Base-by-base conservation (phyloP, 2,113 vertebrate genomes). In the Aphyosemion australe region DNA sequence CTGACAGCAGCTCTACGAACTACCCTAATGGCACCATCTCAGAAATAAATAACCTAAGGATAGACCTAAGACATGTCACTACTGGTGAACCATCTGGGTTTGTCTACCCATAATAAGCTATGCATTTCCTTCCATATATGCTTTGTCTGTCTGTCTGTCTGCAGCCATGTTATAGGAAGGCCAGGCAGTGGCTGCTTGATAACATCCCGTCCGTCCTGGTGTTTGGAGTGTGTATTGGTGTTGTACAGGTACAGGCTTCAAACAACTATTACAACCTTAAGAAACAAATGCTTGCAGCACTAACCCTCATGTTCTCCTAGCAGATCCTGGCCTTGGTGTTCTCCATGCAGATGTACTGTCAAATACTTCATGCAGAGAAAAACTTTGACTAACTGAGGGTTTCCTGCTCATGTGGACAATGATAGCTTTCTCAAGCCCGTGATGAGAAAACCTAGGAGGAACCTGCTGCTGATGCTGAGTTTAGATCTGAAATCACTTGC, bases 311-410 rank as follows among this genome's bases (percentile, higher is more conserved):
- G 4, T 61, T 61, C 18, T 46, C 9, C 55, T 12, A 6, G 47
- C 85, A 94, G 94, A 90, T 94, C 46, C 72, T 94, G 74, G 94
- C 94, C 32, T 84, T 94, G 66, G 85, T 90, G 7, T 94, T 94
- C 88, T 94, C 94, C 78, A 85, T 94, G 89, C 79, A 94, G 85
- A 94, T 94, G 94, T 94, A 94, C 76, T 94, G 93, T 81, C 94
- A 94, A 26, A 94, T 94, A 45, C 85, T 85, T 39, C 87, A 87
- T 7, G 91, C 89, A 8, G 93, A 94, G 80, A 94, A 94, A 57
- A 90, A 92, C 61, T 50, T 93, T 74, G 89, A 93, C 81, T 95
- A 83, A 92, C 39, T 8, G 12, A n/a, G 59, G 58, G 43, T 13
- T 47, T 43, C 39, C 53, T 34, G 8, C 16, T 59, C 34, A 42